Conservation (phyloP, 2,888 invertebrate species). For the Dolomedes plantarius region DNA sequence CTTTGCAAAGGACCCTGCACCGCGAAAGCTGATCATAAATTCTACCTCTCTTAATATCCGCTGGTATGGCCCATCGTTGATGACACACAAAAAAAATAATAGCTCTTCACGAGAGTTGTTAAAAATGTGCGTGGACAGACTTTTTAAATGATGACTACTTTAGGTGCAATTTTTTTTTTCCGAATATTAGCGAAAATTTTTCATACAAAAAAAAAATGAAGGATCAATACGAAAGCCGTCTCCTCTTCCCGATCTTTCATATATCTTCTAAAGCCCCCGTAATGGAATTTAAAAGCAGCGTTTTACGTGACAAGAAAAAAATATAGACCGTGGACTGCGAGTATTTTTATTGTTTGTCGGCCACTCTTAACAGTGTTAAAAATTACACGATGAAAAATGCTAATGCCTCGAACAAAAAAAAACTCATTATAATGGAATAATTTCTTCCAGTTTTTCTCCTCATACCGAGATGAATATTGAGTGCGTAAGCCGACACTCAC, state of each 20-base stretch:
- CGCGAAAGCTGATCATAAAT: not conserved
- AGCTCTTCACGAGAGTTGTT: not conserved
- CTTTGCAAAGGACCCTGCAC: not conserved
- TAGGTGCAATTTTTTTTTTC: not conserved
- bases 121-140: not conserved
- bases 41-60: not conserved
- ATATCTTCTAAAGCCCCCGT: not conserved
- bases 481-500: conserved; percentile 2
- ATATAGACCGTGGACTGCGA: not conserved
- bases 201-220: not conserved
- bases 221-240: conserved; percentile 4
- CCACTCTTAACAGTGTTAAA: conserved; percentile 40
- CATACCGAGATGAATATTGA: not conserved
- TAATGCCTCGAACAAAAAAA: conserved; percentile 36
- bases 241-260: not conserved
- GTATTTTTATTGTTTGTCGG: conserved; percentile 43
- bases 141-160: conserved; percentile 5
- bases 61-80: not conserved
- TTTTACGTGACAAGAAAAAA: conserved; percentile 9
- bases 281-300: conserved; percentile 18
- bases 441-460: conserved; percentile 20
- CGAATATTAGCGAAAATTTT: conserved; percentile 16
- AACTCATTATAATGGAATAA: conserved; percentile 33
- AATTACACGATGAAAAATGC: conserved; percentile 66
- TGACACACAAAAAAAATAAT: not conserved